Conservation (phyloP, 2,113 vertebrate genomes). For the Eurystomus gularis region DNA sequence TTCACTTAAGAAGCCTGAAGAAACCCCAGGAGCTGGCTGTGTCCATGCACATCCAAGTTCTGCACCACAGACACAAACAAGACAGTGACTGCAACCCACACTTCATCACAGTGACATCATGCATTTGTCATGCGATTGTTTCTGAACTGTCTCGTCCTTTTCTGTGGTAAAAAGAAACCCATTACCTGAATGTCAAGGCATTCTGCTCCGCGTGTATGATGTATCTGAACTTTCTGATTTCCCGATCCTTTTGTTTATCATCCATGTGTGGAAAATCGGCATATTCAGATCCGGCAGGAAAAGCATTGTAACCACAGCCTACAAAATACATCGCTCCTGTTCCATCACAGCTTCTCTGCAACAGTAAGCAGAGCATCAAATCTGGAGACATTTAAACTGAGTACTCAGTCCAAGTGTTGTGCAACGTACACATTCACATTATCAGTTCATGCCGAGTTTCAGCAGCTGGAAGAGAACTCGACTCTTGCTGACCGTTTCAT, state of each 20-base stretch:
- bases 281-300: conserved; percentile 90
- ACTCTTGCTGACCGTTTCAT: neutral
- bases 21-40: neutral
- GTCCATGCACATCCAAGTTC: neutral
- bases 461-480: neutral
- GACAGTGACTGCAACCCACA: neutral
- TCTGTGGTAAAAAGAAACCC: neutral
- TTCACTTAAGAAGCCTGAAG: neutral
- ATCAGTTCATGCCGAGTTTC: neutral
- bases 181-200: conserved; percentile 93
- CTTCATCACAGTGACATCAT: neutral
- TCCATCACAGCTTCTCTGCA: conserved; percentile 81
- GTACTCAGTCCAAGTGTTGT: neutral
- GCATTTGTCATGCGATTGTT: neutral
- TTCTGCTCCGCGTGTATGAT: conserved; percentile 96
- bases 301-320: conserved; percentile 94
- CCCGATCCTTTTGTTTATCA: conserved; percentile 87
- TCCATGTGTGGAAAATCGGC: conserved; percentile 96
- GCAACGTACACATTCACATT: neutral
- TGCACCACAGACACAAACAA: neutral
- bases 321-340: conserved; percentile 86
- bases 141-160: neutral
- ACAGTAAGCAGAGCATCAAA: conserved; percentile 25
- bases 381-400: neutral
- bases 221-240: conserved; percentile 92